Base-by-base conservation (phyloP, 2,888 invertebrate species). In the Drosophila kambysellisi region DNA sequence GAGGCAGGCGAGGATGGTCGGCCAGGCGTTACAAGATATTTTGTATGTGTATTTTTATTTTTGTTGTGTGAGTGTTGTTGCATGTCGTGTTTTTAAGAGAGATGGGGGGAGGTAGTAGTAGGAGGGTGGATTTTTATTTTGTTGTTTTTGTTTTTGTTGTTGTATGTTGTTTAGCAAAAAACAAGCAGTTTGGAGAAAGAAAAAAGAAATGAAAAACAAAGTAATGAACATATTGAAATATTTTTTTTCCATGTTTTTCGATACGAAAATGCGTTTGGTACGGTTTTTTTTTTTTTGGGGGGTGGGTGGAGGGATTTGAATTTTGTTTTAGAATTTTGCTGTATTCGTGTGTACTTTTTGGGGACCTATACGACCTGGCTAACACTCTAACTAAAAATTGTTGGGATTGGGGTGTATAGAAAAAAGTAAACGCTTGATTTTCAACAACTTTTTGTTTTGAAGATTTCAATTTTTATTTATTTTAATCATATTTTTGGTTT, bases 151-250 rank as follows among this genome's bases (percentile, higher is more conserved):
- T 65, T 64, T 64, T 80, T 82, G 54, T 76, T 69, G 68, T 87
- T 76, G 70, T 89, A 73, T 85, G 71, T 88, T 78, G 69, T 87
- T 89, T 79, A 91, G 79, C 90, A 87, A 83, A 77, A 84, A 84
- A 90, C 88, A 88, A 89, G 88, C 79, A 91, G 79, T 84, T 91
- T 78, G 85, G 85, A 85, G 90, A 86, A 86, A 84, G 84, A 87
- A 90, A 90, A 85, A 90, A 83, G 85, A 91, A 82, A 85, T 79
- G 74, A 85, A 87, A 90, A 89, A 89, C 81, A 84, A 90, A 89
- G 91, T 83, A 81, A 90, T 91, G 88, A 90, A 83, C 78, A 75
- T 83, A 63, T 88, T 86, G 89, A 89, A 80, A 90, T 89, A 85
- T 86, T 81, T 82, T 69, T 74, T 71, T 67, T 69, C 15, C n/a